phyloP scores from a whole-genome alignment of 2,113 vertebrate genomes.

The Trematocara stigmaticum region DNA sequence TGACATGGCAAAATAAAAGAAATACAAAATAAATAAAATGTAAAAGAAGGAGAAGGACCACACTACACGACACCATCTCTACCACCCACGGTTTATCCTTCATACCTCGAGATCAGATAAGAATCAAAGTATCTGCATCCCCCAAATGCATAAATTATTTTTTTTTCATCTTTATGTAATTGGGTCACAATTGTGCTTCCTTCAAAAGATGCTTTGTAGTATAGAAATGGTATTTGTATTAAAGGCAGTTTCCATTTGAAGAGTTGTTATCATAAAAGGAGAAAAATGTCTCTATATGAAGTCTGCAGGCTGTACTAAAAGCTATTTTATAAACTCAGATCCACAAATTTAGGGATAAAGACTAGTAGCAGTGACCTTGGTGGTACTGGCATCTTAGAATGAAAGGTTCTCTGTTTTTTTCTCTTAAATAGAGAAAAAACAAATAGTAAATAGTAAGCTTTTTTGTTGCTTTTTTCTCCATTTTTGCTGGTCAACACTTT shows the following conservation, averaged over 20 bases:
- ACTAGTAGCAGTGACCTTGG: background rate
- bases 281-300: background rate
- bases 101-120: background rate
- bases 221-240: background rate
- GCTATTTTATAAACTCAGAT: background rate
- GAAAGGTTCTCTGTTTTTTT: background rate
- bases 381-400: background rate
- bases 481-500: background rate
- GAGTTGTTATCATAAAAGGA: background rate
- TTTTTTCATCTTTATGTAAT: background rate
- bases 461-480: fast-evolving
- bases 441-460: background rate
- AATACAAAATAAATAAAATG: background rate
- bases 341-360: background rate
- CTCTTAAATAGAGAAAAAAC: background rate
- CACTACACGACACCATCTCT: background rate
- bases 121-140: background rate
- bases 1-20: background rate
- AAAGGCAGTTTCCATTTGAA: background rate
- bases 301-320: background rate
- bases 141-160: background rate
- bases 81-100: background rate
- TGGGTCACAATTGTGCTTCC: background rate
- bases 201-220: background rate
- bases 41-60: background rate